A percentile compares a stretch with the other conserved stretches of the same genome.
Conservation (phyloP, 2,888 invertebrate species). For the Cistogaster globosa region DNA sequence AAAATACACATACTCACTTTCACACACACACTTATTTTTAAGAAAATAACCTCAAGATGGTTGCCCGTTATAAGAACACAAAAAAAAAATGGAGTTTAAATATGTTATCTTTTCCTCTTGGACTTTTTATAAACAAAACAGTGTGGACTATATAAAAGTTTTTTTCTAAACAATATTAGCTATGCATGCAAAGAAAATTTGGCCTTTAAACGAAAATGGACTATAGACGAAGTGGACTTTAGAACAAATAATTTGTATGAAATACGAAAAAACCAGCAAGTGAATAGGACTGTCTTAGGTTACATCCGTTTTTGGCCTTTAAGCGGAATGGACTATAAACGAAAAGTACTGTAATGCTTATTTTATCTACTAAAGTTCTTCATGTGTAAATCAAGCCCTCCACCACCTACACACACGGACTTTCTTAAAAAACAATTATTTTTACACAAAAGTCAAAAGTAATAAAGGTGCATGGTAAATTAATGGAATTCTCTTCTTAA, state of each 20-base stretch:
- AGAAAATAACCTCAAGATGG: conserved; percentile 65
- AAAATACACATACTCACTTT: conserved; percentile 26
- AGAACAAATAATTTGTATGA: too few relatives aligned
- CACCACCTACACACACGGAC: conserved; percentile 24
- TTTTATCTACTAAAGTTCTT: background rate
- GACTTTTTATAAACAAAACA: background rate
- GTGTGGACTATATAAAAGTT: too few relatives aligned
- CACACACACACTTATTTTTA: background rate
- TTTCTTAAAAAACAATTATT: conserved; percentile 34
- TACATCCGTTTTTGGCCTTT: too few relatives aligned
- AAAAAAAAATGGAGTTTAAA: conserved; percentile 32
- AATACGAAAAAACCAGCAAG: too few relatives aligned
- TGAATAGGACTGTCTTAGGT: too few relatives aligned
- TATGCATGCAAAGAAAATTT: too few relatives aligned
- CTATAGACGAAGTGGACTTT: too few relatives aligned
- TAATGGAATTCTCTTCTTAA: conserved; percentile 50
- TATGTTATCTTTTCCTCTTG: background rate
- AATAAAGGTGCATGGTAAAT: conserved; percentile 63
- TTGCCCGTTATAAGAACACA: conserved; percentile 22
- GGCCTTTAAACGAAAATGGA: too few relatives aligned
- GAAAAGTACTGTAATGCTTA: too few relatives aligned
- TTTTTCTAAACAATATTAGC: too few relatives aligned
- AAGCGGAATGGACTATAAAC: too few relatives aligned
- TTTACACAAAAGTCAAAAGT: conserved; percentile 59
- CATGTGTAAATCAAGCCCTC: conserved; percentile 47